Conservation (phyloP, 2,888 invertebrate genomes). For the Morpho deidamia region DNA sequence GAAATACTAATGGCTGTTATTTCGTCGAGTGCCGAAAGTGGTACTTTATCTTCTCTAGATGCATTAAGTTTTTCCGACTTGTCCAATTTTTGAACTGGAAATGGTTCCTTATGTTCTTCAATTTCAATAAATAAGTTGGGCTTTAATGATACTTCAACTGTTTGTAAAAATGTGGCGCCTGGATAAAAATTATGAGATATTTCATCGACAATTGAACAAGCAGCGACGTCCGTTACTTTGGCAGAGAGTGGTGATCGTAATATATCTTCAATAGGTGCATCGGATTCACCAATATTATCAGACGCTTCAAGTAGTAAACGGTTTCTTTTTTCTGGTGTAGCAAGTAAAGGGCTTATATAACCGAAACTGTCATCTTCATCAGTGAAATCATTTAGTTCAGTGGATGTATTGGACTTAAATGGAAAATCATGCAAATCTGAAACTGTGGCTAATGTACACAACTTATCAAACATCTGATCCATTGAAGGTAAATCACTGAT, state of each 20-base stretch:
- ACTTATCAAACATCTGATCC: no score
- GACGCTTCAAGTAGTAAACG: background rate
- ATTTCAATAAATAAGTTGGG: background rate
- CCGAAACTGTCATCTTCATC: constrained; percentile 1
- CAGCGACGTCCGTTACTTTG: background rate
- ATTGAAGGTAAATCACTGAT: no score
- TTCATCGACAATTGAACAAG: background rate
- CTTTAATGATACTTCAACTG: no score
- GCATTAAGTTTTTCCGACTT: no score
- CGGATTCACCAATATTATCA: background rate
- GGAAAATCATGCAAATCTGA: background rate
- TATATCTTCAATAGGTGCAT: no score
- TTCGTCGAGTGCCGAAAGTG: no score
- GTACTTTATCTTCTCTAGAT: no score
- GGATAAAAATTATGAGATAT: background rate
- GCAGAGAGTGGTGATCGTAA: constrained; percentile 10
- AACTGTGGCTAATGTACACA: no score
- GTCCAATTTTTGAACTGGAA: no score
- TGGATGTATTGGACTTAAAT: background rate
- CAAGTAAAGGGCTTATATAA: constrained; percentile 13
- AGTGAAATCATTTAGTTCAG: background rate
- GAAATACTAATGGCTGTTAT: no score
- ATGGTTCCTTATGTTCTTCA: constrained; percentile 3
- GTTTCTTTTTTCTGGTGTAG: constrained; percentile 8
- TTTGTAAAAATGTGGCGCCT: background rate